phyloP scores from a whole-genome alignment of 2,113 vertebrate genomes.

The Pogona vitticeps region DNA sequence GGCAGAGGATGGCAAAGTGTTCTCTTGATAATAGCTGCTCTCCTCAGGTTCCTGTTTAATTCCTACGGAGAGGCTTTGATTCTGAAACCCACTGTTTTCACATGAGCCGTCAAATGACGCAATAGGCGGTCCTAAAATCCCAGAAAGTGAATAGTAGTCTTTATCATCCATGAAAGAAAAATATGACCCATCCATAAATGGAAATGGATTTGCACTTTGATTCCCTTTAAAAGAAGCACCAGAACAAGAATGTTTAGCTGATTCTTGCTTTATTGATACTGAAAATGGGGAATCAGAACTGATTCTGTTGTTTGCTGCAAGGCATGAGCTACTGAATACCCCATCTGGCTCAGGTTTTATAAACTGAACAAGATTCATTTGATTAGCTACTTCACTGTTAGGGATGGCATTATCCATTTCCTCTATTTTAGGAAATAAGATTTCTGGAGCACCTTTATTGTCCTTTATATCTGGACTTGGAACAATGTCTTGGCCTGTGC shows the following conservation, averaged over 20 bases:
- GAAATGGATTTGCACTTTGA: constrained; percentile 88
- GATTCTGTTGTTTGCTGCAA: constrained; percentile 83
- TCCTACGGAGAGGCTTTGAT: constrained; percentile 84
- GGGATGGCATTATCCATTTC: constrained; percentile 86
- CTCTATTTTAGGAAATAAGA: constrained; percentile 92
- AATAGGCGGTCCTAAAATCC: constrained; percentile 95
- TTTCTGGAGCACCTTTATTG: constrained; percentile 82
- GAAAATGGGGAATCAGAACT: constrained; percentile 81
- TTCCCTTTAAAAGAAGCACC: constrained; percentile 85
- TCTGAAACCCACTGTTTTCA: constrained; percentile 88
- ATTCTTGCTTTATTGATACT: constrained; percentile 92
- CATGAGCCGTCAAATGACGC: constrained; percentile 90
- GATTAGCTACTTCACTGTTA: constrained; percentile 79
- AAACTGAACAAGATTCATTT: constrained; percentile 91
- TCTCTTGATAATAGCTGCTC: constrained; percentile 93
- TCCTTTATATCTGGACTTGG: constrained; percentile 85
- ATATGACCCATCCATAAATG: constrained; percentile 92
- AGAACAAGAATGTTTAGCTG: constrained; percentile 90
- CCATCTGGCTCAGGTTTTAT: constrained; percentile 95
- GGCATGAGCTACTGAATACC: constrained; percentile 89
- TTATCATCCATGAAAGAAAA: constrained; percentile 98
- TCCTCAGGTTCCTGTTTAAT: constrained; percentile 96
- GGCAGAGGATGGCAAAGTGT: constrained; percentile 89
- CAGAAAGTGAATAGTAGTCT: constrained; percentile 97
- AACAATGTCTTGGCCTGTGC: constrained; percentile 82